Evolutionary conservation across 2,888 invertebrate genomes (phyloP).

Genomic region (Malachius bipustulatus): DNA sequence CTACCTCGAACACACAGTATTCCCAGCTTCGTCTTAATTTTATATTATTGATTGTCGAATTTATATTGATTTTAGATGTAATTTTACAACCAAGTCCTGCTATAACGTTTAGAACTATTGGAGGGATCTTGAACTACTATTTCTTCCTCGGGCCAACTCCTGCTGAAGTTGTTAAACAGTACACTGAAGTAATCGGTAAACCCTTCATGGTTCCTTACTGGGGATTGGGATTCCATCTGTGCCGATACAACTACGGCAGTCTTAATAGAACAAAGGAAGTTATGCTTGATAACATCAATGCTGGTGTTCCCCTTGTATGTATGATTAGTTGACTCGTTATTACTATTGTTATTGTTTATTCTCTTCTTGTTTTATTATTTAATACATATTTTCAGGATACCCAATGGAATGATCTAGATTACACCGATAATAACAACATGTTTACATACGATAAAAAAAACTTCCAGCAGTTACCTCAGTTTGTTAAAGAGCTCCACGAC

Average conservation of each 20-base stretch:
- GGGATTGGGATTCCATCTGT: conserved; percentile 79
- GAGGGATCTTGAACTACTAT: conserved; percentile 71
- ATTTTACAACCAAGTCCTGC: conserved; percentile 69
- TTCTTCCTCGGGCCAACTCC: conserved; percentile 69
- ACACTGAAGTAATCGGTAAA: conserved; percentile 56
- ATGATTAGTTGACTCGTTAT: no score
- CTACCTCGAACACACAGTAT: no score
- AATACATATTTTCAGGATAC: conserved; percentile 42
- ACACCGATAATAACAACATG: conserved; percentile 64
- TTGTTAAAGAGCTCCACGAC: conserved; percentile 51
- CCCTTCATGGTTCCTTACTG: conserved; percentile 81
- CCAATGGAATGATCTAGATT: conserved; percentile 74
- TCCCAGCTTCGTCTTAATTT: no score
- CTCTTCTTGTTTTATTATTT: neutral
- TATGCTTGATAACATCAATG: conserved; percentile 56
- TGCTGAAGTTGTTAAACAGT: conserved; percentile 52
- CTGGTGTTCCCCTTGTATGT: conserved; percentile 66
- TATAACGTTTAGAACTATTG: conserved; percentile 70
- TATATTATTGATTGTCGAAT: no score
- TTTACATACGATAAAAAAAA: conserved; percentile 54
- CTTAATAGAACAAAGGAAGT: conserved; percentile 52
- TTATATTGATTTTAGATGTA: conserved; percentile 51
- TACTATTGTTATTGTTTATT: no score
- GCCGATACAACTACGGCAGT: conserved; percentile 51
- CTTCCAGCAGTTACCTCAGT: conserved; percentile 50